Evolutionary conservation across 2,113 vertebrate genomes (phyloP).

Genomic region (Phylloscopus whistleri): DNA sequence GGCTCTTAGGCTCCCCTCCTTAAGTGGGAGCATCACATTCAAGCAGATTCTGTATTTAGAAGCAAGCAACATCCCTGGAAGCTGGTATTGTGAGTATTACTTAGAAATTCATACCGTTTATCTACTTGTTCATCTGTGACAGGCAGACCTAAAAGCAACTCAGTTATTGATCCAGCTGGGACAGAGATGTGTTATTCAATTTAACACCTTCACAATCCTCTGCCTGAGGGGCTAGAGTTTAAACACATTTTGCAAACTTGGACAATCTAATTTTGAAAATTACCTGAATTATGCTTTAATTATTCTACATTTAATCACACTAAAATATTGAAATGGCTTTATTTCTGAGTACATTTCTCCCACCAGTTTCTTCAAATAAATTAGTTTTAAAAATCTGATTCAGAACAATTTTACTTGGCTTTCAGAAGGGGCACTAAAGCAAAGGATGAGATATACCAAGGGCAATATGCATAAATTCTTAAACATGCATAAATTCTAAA

Average conservation of each 20-base stretch:
- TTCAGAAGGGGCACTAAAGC: not conserved
- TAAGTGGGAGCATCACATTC: not conserved
- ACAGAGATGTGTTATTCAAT: not conserved
- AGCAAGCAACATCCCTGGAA: not conserved
- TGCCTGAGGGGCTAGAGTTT: not conserved
- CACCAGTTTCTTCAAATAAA: conserved; percentile 15
- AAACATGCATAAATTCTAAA: too few species aligned
- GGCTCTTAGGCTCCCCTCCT: not conserved
- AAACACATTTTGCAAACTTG: not conserved
- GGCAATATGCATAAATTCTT: not conserved
- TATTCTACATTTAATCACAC: conserved; percentile 30
- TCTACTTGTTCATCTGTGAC: not conserved
- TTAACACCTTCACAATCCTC: not conserved
- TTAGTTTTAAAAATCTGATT: conserved; percentile 12
- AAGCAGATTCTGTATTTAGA: not conserved
- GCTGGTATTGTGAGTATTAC: not conserved
- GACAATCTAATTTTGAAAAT: not conserved
- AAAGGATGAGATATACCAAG: not conserved
- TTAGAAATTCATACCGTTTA: not conserved
- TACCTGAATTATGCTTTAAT: conserved; percentile 18
- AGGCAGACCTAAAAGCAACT: not conserved
- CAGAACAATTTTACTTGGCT: not conserved
- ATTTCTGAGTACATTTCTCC: conserved; percentile 23
- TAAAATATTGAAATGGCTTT: conserved; percentile 34
- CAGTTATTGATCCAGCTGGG: conserved; percentile 8